A percentile compares a stretch with the other conserved stretches of the same genome.
Evolutionary conservation across 2,797 vertebrate genomes (phyloP).

Genomic region (Anguilla anguilla): DNA sequence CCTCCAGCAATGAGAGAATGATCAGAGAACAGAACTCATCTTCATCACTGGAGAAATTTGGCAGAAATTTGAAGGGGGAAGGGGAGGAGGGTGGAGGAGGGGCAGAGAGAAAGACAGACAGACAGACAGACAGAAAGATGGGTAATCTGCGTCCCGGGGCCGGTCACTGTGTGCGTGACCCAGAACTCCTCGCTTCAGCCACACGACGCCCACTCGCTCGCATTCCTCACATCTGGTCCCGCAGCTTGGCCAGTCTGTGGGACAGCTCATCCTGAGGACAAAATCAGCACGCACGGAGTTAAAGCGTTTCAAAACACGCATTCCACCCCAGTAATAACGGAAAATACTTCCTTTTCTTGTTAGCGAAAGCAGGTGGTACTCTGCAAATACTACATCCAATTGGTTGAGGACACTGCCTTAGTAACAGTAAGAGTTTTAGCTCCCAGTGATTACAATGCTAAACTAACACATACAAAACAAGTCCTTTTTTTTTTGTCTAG

Average conservation of each 20-base stretch:
- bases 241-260: conserved; percentile 73
- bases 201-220: background rate
- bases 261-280: conserved; percentile 75
- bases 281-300: background rate
- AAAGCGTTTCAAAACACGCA: background rate
- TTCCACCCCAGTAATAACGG: no score
- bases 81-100: background rate
- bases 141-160: conserved; percentile 8
- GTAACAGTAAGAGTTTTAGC: background rate
- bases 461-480: background rate
- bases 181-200: background rate
- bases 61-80: background rate
- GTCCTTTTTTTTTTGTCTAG: no score
- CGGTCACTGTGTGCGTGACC: background rate
- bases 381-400: no score
- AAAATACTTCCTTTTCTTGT: no score
- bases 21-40: background rate
- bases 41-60: background rate
- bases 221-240: conserved; percentile 70
- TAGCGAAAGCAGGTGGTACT: no score
- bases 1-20: background rate
- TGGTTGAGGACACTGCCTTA: background rate
- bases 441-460: background rate
- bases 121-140: background rate
- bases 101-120: background rate